Base-by-base conservation (phyloP, 2,797 vertebrate species). In the Furcifer pardalis region DNA sequence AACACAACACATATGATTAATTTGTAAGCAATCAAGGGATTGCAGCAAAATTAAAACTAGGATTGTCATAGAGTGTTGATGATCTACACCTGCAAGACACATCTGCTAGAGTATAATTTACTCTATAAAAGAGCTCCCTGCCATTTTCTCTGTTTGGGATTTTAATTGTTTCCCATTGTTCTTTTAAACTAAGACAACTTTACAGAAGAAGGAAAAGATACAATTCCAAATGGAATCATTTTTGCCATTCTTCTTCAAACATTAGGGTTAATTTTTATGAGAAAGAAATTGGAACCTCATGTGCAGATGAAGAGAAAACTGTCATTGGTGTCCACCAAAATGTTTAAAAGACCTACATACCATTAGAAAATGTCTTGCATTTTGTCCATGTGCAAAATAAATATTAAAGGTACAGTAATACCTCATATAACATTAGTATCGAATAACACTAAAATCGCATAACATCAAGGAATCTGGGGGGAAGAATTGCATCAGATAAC, bases 21-120 rank as follows among this genome's bases (percentile, higher is more conserved):
- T 93, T 95, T 72, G 21, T 91, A 91, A 91, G 93, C 86, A 95
- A 94, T 94, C 92, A 95, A 93, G 89, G 49, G 90, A 96, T 95
- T 91, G 92, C 86, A 91, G 78, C 79, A 93, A 96, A 96, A 95
- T 94, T 93, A 91, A 83, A 92, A 94, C 82, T 86, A 91, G 83
- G 85, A 69, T 56, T 94, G 92, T 90, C 80, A 87, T 77, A 87
- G 91, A 93, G 66, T 6, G 1, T 80, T 92, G 90, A 95, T 94
- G 86, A 94, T 82, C 81, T 79, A 87, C 94, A 95, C 92, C 93
- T 95, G 94, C 81, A 85, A 82, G 69, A 79, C 10, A 91, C 94
- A 96, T 91, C 94, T 95, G 94, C 79, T 90, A 76, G 88, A 91
- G 84, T 84, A 91, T 81, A 92, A 62, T 89, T 83, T 86, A 12